Evolutionary conservation across 2,113 vertebrate genomes (phyloP).

Genomic region (Ornithorhynchus anatinus): DNA sequence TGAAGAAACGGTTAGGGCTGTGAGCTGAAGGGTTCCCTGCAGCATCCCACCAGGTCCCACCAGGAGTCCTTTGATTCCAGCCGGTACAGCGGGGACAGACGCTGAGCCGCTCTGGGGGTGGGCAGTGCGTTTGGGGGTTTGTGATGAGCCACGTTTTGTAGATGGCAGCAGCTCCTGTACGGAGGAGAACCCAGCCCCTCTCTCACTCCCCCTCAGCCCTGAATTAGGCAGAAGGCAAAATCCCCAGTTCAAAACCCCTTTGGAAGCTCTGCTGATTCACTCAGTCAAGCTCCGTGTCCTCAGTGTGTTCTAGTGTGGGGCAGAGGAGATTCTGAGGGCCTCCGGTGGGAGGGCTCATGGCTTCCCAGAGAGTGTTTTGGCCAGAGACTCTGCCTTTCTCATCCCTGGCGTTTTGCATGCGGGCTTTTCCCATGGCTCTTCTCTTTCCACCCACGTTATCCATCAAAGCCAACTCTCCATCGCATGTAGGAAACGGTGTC

Average conservation of each 20-base stretch:
- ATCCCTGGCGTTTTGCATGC: background rate
- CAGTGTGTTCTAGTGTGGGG: background rate
- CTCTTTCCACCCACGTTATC: background rate
- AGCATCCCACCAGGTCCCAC: background rate
- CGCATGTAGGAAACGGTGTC: slow-evolving; percentile 16
- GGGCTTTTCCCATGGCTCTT: background rate
- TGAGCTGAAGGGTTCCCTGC: background rate
- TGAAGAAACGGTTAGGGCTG: background rate
- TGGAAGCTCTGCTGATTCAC: background rate
- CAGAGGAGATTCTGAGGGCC: too few species aligned
- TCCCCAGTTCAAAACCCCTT: background rate
- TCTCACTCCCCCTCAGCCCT: background rate
- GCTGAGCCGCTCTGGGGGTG: too few species aligned
- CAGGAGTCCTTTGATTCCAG: background rate
- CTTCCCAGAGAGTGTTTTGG: background rate
- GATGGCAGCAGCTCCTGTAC: background rate
- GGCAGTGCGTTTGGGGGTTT: background rate
- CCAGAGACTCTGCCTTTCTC: slow-evolving; percentile 1
- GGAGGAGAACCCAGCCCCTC: background rate
- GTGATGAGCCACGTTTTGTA: background rate
- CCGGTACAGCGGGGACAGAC: too few species aligned
- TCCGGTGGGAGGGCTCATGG: background rate
- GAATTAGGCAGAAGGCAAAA: background rate
- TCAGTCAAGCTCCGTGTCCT: background rate
- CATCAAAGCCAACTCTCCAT: background rate